Percentiles rank a stretch among this genome's conserved stretches.
Conservation (phyloP, 1,140 invertebrate species). For the Panagrolaimus sp. region DNA sequence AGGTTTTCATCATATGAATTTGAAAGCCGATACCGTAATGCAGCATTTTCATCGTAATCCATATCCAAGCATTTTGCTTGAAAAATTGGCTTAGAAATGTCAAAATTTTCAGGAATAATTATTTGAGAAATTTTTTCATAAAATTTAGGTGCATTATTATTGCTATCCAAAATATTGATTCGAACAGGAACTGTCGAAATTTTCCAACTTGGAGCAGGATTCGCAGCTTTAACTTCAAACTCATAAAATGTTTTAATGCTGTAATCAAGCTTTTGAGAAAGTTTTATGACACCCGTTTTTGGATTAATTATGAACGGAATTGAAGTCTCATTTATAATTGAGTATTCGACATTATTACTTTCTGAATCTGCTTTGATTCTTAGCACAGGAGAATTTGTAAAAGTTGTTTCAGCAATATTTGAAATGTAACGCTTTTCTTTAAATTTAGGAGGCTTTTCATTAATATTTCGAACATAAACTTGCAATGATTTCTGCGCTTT, state of each 20-base stretch:
- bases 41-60: slow-evolving; percentile 8
- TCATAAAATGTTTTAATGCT: not conserved
- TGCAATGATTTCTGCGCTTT: not conserved
- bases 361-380: slow-evolving; percentile 8
- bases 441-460: not conserved
- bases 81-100: not conserved
- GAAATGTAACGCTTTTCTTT: not conserved
- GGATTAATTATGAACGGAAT: not conserved
- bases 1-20: not conserved
- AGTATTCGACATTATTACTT: not conserved
- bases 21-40: not conserved
- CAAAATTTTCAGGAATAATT: not conserved
- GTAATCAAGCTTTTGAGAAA: not conserved
- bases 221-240: not conserved
- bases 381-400: not conserved
- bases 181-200: not conserved
- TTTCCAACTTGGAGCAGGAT: slow-evolving; percentile 10
- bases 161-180: slow-evolving; percentile 3
- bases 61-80: slow-evolving; percentile 10
- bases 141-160: slow-evolving; percentile 5
- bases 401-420: not conserved
- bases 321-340: not conserved
- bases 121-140: not conserved
- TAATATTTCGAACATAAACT: not conserved
- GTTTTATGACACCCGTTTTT: not conserved